Conservation (phyloP, 37 sponge, comb jelly and placozoan genomes). For the Bolinopsis microptera region DNA sequence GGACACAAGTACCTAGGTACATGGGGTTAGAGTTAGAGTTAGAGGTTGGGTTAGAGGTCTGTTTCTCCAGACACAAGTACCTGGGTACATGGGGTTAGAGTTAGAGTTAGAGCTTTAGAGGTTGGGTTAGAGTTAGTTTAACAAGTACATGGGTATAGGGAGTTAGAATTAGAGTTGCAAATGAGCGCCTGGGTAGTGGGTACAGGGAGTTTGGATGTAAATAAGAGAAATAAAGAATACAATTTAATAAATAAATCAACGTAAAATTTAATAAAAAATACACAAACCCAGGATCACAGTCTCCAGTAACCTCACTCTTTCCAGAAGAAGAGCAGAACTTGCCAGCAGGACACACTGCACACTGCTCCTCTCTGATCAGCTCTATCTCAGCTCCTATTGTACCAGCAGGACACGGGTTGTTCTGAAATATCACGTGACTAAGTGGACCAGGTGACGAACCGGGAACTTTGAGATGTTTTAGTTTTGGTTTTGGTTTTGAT, state of each 20-base stretch:
- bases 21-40: neutral
- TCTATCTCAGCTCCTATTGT: conserved; percentile 13
- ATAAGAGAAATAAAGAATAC: no score
- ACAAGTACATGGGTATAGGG: neutral
- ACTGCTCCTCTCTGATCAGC: conserved; percentile 19
- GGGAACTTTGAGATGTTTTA: no score
- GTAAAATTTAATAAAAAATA: neutral
- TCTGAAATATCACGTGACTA: neutral
- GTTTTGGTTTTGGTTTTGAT: no score
- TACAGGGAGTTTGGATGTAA: no score
- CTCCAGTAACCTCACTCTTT: neutral
- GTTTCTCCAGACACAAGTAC: conserved; percentile 11
- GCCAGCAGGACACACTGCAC: conserved; percentile 21
- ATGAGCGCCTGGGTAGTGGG: no score
- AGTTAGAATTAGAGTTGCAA: no score
- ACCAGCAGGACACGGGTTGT: conserved; percentile 57
- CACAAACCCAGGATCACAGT: conserved; percentile 45
- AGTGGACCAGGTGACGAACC: no score
- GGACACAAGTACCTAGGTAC: conserved; percentile 17
- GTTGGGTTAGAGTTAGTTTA: neutral
- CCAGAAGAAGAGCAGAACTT: conserved; percentile 29
- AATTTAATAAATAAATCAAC: neutral
- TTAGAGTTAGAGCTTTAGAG: neutral
- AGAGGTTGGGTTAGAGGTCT: conserved; percentile 6
- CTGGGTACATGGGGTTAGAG: neutral